Evolutionary conservation across 2,113 vertebrate species (phyloP), one percentile per base, ranked within the genome.

Genomic region (Neogobius melanostomus): DNA sequence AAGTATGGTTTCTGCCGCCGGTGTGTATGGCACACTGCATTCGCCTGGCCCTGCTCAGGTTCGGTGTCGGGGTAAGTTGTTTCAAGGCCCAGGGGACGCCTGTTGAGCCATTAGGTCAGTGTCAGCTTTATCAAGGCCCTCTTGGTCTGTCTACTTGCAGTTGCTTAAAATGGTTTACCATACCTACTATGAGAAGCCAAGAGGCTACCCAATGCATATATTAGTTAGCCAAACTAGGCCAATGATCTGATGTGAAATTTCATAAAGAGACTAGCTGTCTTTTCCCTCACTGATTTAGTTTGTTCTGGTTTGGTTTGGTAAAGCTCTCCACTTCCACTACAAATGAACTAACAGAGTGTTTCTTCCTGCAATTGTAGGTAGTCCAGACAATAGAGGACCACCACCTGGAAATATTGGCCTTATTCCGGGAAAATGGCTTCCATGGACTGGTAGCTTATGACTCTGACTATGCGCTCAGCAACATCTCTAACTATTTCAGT

Each of bases 11-110:
- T 90, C 90, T 98, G 14, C 96, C 96, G 28, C 96, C 96, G 47
- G 95, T 97, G 76, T 97, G 96, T 91, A 96, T 98, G 95, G 95
- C 93, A 80, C 96, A 97, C 91, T 98, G 95, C 92, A 95, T 97
- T 92, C 95, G 96, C 81, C 95, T 98, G 93, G 96, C 96, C 66
- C 96, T 98, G 82, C 95, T 97, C 92, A 93, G 95, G 92, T 97
- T 97, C 92, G 95, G 93, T 89, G 94, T 98, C 90, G 95, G 94
- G 94, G 96, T 98, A 90, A 93, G 92, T 90, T 36, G 8, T 44
- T 50, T 36, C 54, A 53, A 64, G 77, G 76, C 79, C 83, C 49
- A 71, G 59, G 12, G 43, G 15, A 9, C 59, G 74, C 68, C 69
- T 72, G 76, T 78, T 77, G 76, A 81, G 65, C 74, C 15, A 50